Percentiles rank a stretch among this genome's conserved stretches.
Evolutionary conservation across 2,797 vertebrate species (phyloP).

Genomic region (Scarus forsteni): DNA sequence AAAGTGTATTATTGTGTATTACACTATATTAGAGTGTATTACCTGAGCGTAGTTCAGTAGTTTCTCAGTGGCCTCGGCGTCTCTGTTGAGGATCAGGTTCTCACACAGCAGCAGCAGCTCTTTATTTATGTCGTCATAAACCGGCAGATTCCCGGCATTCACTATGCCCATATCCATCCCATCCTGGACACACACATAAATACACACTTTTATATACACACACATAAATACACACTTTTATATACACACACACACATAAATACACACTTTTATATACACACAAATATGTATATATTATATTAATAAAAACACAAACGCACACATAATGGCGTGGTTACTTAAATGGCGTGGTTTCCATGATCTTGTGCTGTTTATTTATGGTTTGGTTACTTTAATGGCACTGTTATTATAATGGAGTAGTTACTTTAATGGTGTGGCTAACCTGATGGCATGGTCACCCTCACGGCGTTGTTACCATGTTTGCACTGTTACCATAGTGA

Average conservation of each 20-base stretch:
- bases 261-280: no score
- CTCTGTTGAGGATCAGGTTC: constrained; percentile 96
- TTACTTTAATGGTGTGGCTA: no score
- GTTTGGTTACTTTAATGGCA: no score
- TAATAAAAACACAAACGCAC: no score
- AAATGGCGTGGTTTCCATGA: no score
- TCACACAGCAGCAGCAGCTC: constrained; percentile 93
- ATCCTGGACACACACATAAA: constrained; percentile 74
- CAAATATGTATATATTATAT: no score
- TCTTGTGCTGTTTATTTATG: no score
- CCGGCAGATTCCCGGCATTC: constrained; percentile 94
- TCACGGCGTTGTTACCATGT: no score
- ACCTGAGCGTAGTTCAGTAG: constrained; percentile 95
- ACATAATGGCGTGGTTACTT: no score
- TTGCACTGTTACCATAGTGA: no score
- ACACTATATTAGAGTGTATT: constrained; percentile 1
- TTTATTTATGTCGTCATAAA: constrained; percentile 95
- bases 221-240: background rate
- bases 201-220: background rate
- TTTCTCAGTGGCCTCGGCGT: constrained; percentile 94
- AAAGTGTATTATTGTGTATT: background rate
- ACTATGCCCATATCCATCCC: constrained; percentile 99
- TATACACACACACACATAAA: background rate
- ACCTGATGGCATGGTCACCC: no score
- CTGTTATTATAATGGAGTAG: no score